Base-by-base conservation (phyloP, 2,888 invertebrate genomes). In the Microdon myrmicae region DNA sequence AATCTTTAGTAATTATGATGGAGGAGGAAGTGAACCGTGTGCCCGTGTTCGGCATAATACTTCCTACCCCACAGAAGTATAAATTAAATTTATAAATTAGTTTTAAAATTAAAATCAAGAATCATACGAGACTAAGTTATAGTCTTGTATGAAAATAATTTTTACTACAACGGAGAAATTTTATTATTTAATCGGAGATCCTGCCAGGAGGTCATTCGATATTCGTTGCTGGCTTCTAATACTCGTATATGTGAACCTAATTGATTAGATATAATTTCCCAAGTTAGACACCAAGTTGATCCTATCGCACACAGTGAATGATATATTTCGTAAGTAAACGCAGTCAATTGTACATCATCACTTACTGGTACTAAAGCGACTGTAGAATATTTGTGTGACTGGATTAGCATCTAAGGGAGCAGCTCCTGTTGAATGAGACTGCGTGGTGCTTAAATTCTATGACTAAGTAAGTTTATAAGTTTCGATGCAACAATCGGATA, bases 111-210 rank as follows among this genome's bases (percentile, higher is more conserved):
- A n/a, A n/a, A n/a, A n/a, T n/a, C n/a, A n/a, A n/a, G n/a, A n/a
- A n/a, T n/a, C n/a, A n/a, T n/a, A n/a, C n/a, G n/a, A n/a, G n/a
- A n/a, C n/a, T n/a, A n/a, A n/a, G n/a, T n/a, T n/a, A n/a, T n/a
- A n/a, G n/a, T n/a, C n/a, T n/a, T n/a, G n/a, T n/a, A n/a, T n/a
- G n/a, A n/a, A n/a, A n/a, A n/a, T n/a, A n/a, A n/a, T n/a, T n/a
- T n/a, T n/a, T n/a, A n/a, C n/a, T n/a, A n/a, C n/a, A n/a, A n/a
- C n/a, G n/a, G n/a, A n/a, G n/a, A n/a, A 77, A 87, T 88, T 77
- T 98, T 95, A 69, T 95, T 93, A 79, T 99, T 99, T 78, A 99
- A 99, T 77, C 98, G 97, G 71, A 96, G 96, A 0, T 95, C 97
- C 43, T 99, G 83, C 99, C 99, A 99, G n/a, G 94, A 94, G 56